Evolutionary conservation across 2,113 vertebrate genomes (phyloP), one percentile per base, ranked within the genome.

Genomic region (Melanotaenia duboulayi): DNA sequence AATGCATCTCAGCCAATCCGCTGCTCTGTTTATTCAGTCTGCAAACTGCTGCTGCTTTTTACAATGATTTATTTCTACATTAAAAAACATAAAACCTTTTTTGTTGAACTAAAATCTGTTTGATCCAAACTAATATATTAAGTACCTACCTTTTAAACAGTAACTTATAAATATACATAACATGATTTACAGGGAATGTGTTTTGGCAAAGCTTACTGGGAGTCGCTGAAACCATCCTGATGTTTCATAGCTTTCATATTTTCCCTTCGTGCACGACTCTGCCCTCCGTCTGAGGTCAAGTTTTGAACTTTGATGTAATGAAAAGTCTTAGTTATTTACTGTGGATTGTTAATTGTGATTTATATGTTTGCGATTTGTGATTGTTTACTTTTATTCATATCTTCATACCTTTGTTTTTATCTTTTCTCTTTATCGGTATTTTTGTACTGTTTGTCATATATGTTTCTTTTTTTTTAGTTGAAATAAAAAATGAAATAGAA

Each of bases 171-270:
- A 39, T 70, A 35, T 19, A 37, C 22, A 56, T 66, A 16, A 63
- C 17, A 28, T 23, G 20, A 39, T 74, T 52, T 46, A 62, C 57
- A 9, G 8, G 0, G 7, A 67, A 11, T 1, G 0, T 46, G 24
- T 58, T 76, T 63, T 76, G 63, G 63, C 39, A 68, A 58, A 67
- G 23, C 28, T 25, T 3, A 11, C 42, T 67, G 62, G 1, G 54
- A 62, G 14, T 22, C 9, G 44, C 9, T 82, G 8, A 57, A 69
- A 24, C 13, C 39, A 19, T 71, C 50, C 51, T 25, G 13, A 39
- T 71, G 66, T 71, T 71, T 50, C 7, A 76, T 7, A 40, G 22
- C 12, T 2, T 42, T 59, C 4, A 37, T 19, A 44, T 71, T 63
- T 63, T 19, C 22, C 4, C 22, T 11, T 5, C 0, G n/a, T 39